phyloP scores from a whole-genome alignment of 1,140 invertebrate genomes.

The Neodiprion lecontei region DNA sequence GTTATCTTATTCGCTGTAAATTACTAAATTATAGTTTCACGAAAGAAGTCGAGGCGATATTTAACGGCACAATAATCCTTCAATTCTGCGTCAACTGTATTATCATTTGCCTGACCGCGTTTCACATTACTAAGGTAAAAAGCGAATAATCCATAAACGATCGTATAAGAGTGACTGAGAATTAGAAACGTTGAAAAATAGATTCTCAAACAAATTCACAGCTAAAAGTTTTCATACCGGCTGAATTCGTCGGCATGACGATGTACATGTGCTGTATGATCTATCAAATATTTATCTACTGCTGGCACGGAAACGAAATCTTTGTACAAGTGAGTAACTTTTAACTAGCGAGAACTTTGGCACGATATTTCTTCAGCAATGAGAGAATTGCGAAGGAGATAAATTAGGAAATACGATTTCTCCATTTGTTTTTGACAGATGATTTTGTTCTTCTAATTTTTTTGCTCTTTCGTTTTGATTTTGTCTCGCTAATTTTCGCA shows the following conservation, averaged over 20 bases:
- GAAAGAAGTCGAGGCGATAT: conserved; percentile 43
- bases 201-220: conserved; percentile 20
- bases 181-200: conserved; percentile 18
- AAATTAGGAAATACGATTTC: too few species aligned
- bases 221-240: conserved; percentile 46
- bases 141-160: not conserved
- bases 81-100: conserved; percentile 62
- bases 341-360: not conserved
- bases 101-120: conserved; percentile 63
- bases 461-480: too few species aligned
- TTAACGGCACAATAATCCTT: conserved; percentile 56
- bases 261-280: conserved; percentile 61
- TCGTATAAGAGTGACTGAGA: not conserved
- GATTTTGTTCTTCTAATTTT: not conserved
- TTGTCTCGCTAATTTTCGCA: conserved; percentile 20
- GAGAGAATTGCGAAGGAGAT: too few species aligned
- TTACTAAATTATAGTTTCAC: conserved; percentile 35
- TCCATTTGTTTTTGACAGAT: not conserved
- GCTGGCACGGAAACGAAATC: conserved; percentile 63
- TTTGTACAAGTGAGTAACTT: conserved; percentile 52
- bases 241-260: conserved; percentile 55
- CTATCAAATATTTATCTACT: conserved; percentile 64
- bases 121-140: conserved; percentile 58
- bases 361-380: too few species aligned
- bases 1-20: not conserved